Conservation (phyloP, 2,888 invertebrate genomes). For the Syritta pipiens region DNA sequence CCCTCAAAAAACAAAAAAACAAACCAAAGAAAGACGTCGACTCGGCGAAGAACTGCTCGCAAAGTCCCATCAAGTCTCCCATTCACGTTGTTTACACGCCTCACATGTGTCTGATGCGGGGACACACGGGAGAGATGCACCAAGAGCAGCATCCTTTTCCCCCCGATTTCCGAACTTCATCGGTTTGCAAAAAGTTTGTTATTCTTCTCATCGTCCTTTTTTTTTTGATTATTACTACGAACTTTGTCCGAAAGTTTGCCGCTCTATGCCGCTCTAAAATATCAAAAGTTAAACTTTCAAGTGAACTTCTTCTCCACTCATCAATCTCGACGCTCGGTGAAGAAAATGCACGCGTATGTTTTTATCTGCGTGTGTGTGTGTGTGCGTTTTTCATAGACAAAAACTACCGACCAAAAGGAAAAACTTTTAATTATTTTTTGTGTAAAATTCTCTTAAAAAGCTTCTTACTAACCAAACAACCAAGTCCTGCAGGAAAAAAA, state of each 20-base stretch:
- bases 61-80: no score
- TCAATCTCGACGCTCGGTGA: slow-evolving; percentile 43
- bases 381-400: slow-evolving; percentile 1
- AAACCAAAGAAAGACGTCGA: no score
- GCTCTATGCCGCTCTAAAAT: slow-evolving; percentile 14
- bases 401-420: slow-evolving; percentile 41
- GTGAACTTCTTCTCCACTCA: slow-evolving; percentile 57
- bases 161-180: no score
- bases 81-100: no score
- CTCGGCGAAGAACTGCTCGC: no score
- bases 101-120: no score
- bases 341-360: neutral
- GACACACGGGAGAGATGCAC: no score
- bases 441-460: slow-evolving; percentile 63
- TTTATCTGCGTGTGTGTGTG: neutral
- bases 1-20: no score
- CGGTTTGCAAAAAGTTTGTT: no score
- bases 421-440: slow-evolving; percentile 68
- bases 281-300: slow-evolving; percentile 57
- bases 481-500: no score
- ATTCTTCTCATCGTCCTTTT: no score
- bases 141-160: no score
- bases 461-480: slow-evolving; percentile 65
- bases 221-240: slow-evolving; percentile 19
- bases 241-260: slow-evolving; percentile 57